phyloP scores from a whole-genome alignment of 1,140 invertebrate genomes.

The Propsilocerus akamusi region DNA sequence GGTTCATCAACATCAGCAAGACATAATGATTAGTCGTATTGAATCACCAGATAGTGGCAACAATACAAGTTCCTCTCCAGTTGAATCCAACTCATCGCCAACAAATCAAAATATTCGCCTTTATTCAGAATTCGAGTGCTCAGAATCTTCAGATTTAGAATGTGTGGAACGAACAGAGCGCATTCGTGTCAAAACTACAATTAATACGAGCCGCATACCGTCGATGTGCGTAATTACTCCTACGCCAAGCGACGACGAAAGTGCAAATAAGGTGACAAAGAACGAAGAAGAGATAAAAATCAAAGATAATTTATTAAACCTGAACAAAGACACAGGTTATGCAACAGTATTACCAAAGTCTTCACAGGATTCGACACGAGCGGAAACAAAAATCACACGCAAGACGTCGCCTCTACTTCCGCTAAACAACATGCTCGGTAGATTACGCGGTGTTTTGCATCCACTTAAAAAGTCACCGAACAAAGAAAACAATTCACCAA shows the following conservation, averaged over 20 bases:
- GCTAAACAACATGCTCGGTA: not conserved
- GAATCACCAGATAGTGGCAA: slow-evolving; percentile 60
- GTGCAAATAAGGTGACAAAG: slow-evolving; percentile 21
- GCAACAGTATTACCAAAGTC: slow-evolving; percentile 14
- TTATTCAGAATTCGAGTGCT: slow-evolving; percentile 47
- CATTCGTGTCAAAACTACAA: slow-evolving; percentile 68
- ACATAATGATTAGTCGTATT: slow-evolving; percentile 25
- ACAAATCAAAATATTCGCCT: slow-evolving; percentile 43
- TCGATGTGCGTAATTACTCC: slow-evolving; percentile 86
- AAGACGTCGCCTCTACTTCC: not conserved
- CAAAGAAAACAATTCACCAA: slow-evolving; percentile 21
- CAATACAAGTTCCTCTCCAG: slow-evolving; percentile 61
- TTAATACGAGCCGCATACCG: slow-evolving; percentile 70
- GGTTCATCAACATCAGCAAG: slow-evolving; percentile 37
- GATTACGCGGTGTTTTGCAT: slow-evolving; percentile 9
- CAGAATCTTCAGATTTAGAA: slow-evolving; percentile 69
- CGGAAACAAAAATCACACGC: not conserved
- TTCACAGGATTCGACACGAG: not conserved
- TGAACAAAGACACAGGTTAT: slow-evolving; percentile 21
- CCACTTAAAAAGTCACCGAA: slow-evolving; percentile 13
- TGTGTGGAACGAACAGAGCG: slow-evolving; percentile 66
- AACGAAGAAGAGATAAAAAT: slow-evolving; percentile 9
- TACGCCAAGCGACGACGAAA: slow-evolving; percentile 69
- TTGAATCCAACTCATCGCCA: slow-evolving; percentile 48
- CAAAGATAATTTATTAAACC: slow-evolving; percentile 8